Conservation (phyloP, 2,888 invertebrate species). For the Drosophila peninsularis region DNA sequence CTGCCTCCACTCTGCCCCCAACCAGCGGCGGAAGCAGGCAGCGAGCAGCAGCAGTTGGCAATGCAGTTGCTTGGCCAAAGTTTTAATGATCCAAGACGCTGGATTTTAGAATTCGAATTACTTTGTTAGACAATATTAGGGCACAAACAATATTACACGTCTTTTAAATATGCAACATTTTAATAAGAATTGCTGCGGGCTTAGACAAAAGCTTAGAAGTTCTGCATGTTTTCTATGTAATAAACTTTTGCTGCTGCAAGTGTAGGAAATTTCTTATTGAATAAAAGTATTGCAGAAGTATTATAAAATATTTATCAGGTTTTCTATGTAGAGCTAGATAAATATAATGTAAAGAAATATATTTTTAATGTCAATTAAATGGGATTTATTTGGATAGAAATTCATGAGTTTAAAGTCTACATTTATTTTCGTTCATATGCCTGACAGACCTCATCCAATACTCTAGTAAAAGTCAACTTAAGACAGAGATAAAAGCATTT, state of each 20-base stretch:
- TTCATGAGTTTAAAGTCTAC: no score
- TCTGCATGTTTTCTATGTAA: neutral
- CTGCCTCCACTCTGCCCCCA: neutral
- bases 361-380: no score
- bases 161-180: neutral
- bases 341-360: no score
- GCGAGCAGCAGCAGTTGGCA: constrained; percentile 20
- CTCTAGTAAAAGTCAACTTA: no score
- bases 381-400: no score
- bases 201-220: neutral
- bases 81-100: constrained; percentile 68
- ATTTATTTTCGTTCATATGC: no score
- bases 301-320: no score
- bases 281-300: no score
- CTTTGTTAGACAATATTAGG: constrained; percentile 11
- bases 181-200: neutral
- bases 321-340: no score
- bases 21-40: neutral
- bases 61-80: constrained; percentile 66
- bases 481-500: no score
- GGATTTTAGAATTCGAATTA: constrained; percentile 28
- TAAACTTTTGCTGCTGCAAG: neutral
- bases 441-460: no score
- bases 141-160: neutral
- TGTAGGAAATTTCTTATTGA: neutral